phyloP scores from a whole-genome alignment of 2,888 invertebrate genomes.

The Tenthredo livida region DNA sequence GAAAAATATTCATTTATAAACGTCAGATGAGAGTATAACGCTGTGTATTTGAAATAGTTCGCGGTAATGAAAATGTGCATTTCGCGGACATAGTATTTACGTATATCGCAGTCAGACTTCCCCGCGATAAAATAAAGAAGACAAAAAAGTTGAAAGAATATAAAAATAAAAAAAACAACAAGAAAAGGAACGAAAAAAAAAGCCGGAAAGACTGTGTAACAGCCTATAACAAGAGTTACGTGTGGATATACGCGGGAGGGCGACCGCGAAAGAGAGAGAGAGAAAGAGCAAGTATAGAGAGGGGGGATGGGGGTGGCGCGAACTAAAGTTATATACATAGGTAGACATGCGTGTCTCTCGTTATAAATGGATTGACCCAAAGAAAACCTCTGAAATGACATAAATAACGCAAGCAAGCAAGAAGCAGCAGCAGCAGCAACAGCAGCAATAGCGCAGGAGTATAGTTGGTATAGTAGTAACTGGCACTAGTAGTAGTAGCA shows the following conservation, averaged over 20 bases:
- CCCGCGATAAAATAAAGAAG: background rate
- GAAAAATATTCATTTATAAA: too few relatives aligned
- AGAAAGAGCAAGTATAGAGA: constrained; percentile 13
- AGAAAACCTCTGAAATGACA: constrained; percentile 77
- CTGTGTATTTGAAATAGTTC: too few relatives aligned
- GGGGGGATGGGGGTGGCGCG: background rate
- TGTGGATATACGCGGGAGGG: background rate
- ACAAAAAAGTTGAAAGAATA: background rate
- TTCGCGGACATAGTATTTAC: too few relatives aligned
- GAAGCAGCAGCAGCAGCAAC: background rate
- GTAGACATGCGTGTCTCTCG: constrained; percentile 63
- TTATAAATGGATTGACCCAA: constrained; percentile 76
- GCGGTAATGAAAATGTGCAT: too few relatives aligned
- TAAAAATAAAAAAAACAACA: background rate
- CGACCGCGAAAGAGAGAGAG: background rate
- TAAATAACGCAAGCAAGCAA: constrained; percentile 68
- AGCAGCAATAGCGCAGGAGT: background rate
- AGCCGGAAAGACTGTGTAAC: background rate
- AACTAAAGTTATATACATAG: background rate
- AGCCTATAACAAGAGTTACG: constrained; percentile 3
- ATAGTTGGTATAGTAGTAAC: background rate
- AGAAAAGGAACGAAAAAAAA: background rate
- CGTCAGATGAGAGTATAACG: too few relatives aligned
- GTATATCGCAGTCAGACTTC: too few relatives aligned
- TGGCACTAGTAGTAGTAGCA: background rate